A percentile compares a stretch with the other conserved stretches of the same genome.
Conservation (phyloP, 2,113 vertebrate genomes). For the Ibidorhyncha struthersii region DNA sequence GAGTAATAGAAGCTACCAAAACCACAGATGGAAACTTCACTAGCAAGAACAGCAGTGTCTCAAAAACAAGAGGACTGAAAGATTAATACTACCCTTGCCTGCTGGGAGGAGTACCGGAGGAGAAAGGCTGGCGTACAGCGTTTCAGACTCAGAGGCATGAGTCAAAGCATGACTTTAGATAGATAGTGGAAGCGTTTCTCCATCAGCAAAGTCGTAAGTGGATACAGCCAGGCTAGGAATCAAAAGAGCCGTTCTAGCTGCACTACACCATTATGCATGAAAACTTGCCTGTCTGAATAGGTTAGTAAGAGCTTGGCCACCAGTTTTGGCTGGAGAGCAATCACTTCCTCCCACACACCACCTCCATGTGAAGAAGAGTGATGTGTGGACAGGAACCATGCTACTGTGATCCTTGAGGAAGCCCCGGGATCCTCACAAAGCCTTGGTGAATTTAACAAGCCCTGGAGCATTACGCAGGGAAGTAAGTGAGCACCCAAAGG, state of each 20-base stretch:
- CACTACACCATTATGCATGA: not conserved
- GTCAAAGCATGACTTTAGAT: not conserved
- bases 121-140: not conserved
- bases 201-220: not conserved
- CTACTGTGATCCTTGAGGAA: not conserved
- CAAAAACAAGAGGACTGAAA: not conserved
- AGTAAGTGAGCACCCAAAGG: not conserved
- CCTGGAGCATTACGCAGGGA: not conserved
- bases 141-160: not conserved
- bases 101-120: not conserved
- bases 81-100: not conserved
- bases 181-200: not conserved
- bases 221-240: not conserved
- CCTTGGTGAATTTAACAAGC: not conserved
- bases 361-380: not conserved
- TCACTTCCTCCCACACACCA: not conserved
- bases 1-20: not conserved
- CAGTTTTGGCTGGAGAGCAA: not conserved
- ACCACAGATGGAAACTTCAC: not conserved
- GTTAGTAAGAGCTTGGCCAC: not conserved
- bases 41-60: not conserved
- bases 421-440: not conserved
- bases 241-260: not conserved
- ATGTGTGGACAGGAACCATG: not conserved
- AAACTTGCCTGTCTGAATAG: accelerated